Base-by-base conservation (phyloP, 2,113 vertebrate genomes). In the Apus apus region DNA sequence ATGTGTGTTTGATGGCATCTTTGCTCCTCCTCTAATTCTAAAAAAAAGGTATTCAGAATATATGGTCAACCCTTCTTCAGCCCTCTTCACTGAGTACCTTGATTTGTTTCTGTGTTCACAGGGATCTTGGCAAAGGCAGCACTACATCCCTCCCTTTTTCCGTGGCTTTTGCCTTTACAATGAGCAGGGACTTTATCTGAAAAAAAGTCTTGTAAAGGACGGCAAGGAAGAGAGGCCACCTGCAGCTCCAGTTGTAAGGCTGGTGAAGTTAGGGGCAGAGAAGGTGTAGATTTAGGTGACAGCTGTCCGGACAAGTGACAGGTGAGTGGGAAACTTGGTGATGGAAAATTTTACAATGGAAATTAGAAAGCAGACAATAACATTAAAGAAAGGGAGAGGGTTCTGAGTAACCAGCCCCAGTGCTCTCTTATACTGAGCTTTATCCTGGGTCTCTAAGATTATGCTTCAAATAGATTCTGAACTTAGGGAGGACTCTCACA, bases 241-340 rank as follows among this genome's bases (percentile, higher is more conserved):
- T 94, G 51, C 45, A 89, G 23, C 60, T 83, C 94, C 83, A 87
- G 2, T 57, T 87, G 34, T 87, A 73, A 94, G 38, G 61, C 57
- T 91, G 32, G 65, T 81, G 61, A 71, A 95, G 38, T n/a, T 22
- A 92, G 48, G 80, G 74, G 34, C 80, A 89, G 36, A 21, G 40
- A 94, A 76, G 61, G 70, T 87, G 23, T 56, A 65, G 58, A 93
- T 89, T 85, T 92, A 93, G 77, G 29, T 72, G 66, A 82, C 62
- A 94, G 62, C 27, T 92, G 45, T 65, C 83, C 91, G 68, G 77
- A 94, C 12, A 75, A 92, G 40, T 36, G 17, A 70, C n/a, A 87
- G 53, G 50, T 92, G 67, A 85, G 19, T 57, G 45, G 58, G 50
- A 40, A 87, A 67, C 34, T 74, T 74, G 53, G 64, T 17, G 65